Conservation (phyloP, 2,113 vertebrate genomes). For the Cromileptes altivelis region DNA sequence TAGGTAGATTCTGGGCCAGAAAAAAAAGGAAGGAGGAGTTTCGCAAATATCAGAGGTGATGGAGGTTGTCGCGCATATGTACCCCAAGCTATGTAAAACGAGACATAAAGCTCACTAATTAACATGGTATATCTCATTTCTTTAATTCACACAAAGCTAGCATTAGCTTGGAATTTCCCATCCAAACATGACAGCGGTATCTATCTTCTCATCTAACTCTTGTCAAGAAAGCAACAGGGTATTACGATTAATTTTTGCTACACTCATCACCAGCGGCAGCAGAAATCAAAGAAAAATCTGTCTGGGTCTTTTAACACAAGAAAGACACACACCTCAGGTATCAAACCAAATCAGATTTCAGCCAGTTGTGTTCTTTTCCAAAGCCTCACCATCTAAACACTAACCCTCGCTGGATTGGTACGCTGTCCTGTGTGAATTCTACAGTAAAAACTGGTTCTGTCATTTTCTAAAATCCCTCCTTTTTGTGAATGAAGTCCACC, state of each 20-base stretch:
- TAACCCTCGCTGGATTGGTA: conserved; percentile 4
- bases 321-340: conserved; percentile 78
- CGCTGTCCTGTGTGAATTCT: conserved; percentile 33
- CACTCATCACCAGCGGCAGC: conserved; percentile 63
- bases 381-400: conserved; percentile 31
- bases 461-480: conserved; percentile 38
- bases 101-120: no score
- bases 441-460: conserved; percentile 7
- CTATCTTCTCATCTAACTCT: conserved; percentile 16
- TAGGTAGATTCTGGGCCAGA: no score
- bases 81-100: no score
- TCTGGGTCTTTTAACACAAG: conserved; percentile 41
- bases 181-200: not conserved
- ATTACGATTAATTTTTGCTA: conserved; percentile 34
- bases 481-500: conserved; percentile 46
- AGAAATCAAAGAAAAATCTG: conserved; percentile 49
- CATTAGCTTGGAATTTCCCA: no score
- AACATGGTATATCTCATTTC: no score
- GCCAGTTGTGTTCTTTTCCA: conserved; percentile 49
- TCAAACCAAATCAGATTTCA: conserved; percentile 63
- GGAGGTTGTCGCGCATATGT: no score
- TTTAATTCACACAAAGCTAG: no score
- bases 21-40: no score
- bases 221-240: not conserved
- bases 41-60: no score